These are phyloP conservation scores for Altica lythri DNA, from an alignment of 2,888 invertebrate species.

Conservation along the genomic window DNA sequence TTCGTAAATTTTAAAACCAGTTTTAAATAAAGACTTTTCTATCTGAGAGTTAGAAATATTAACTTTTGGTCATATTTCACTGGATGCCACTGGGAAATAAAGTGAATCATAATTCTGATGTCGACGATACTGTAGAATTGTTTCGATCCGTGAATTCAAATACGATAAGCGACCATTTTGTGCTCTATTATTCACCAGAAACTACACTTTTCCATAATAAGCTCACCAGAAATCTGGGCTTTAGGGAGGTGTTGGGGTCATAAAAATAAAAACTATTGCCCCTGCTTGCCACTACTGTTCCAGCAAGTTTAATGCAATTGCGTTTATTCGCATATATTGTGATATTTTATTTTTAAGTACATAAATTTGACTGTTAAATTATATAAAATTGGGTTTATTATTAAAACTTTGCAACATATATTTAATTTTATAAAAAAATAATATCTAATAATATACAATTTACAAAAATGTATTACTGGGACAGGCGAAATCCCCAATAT, in stretches of 20 bases:
- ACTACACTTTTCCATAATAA: slow-evolving; percentile 19
- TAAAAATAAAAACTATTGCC: slow-evolving; percentile 15
- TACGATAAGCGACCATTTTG: slow-evolving; percentile 36
- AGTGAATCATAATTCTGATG: slow-evolving; percentile 31
- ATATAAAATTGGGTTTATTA: no score
- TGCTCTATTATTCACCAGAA: slow-evolving; percentile 42
- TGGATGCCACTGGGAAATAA: slow-evolving; percentile 30
- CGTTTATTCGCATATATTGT: background rate
- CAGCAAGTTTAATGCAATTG: background rate
- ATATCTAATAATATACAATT: no score
- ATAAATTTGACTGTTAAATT: no score
- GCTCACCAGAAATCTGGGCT: slow-evolving; percentile 15
- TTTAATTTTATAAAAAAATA: no score
- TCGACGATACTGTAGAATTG: slow-evolving; percentile 25
- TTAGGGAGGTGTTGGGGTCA: slow-evolving; percentile 7
- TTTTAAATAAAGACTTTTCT: no score
- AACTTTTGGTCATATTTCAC: slow-evolving; percentile 21
- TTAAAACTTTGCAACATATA: no score
- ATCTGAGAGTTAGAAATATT: slow-evolving; percentile 22
- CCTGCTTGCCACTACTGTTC: background rate
- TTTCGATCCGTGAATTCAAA: slow-evolving; percentile 40
- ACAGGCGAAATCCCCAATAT: no score
- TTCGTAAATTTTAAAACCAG: no score
- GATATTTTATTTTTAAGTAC: background rate
- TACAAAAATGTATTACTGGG: no score